Evolutionary conservation across 1,140 invertebrate species (phyloP), one percentile per base, ranked within the genome.

Genomic region (Drosophila ogumai): DNA sequence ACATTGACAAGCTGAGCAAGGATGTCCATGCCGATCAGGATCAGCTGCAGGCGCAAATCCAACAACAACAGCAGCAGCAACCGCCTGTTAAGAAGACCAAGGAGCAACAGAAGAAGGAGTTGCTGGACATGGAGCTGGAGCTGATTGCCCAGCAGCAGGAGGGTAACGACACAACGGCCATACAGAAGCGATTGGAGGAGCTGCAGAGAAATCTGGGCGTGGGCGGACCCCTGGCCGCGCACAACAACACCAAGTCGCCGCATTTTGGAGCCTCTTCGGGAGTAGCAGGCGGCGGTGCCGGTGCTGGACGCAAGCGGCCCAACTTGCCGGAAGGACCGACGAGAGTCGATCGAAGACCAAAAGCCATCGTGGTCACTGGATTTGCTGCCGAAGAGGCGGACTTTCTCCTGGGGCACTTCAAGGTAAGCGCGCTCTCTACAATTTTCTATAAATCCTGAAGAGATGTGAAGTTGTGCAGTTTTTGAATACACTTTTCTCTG

Each of bases 81-180:
- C 90, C 77, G 41, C 76, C 91, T 15, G 47, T 88, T 0, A 91
- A 92, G 44, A 92, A 92, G 71, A 86, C 92, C 52, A 93, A 93
- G 69, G 92, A 93, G 61, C 92, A 92, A 58, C 91, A 92, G 31
- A 92, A 93, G 31, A 93, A 92, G 71, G 92, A 93, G 63, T 73
- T 93, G 52, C 86, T 93, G 22, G 92, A 93, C 19, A 90, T 93
- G 74, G 92, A 93, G 74, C 60, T 93, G 46, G 92, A 93, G 68
- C 71, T 93, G 1, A 81, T 92, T 63, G 91, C 91, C 31, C 91
- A 92, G 52, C 92, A 93, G 36, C 92, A 93, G 46, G 92, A 93
- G 64, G 92, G 92, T 2, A 92, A 92, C 43, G 92, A 93, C 49
- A 93, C 92, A 7, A 78, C 82, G 9, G 92, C 81, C 57, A 82